Evolutionary conservation across 2,797 vertebrate species (phyloP), one percentile per base, ranked within the genome.

Genomic region (Tympanoctomys barrerae): DNA sequence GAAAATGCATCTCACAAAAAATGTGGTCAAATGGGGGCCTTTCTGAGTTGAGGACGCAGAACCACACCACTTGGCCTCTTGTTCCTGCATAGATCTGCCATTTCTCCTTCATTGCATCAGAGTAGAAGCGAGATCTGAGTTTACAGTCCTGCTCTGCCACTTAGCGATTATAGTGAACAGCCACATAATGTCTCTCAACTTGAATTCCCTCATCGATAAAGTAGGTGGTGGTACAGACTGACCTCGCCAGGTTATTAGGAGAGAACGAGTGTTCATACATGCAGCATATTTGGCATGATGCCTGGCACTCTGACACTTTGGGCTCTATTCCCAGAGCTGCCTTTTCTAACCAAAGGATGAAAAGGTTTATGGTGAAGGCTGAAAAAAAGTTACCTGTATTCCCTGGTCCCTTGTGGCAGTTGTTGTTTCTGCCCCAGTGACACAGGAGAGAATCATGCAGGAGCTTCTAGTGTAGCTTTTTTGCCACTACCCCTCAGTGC

Each of bases 1-100:
- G 83, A 88, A 96, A 96, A 59, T 33, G n/a, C 10, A 11, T 89
- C 61, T 85, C 59, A n/a, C 83, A 70, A 22, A 42, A 94, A 73
- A n/a, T 62, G 19, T 80, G 68, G 31, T 86, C n/a, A 6, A 49
- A 33, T 9, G 2, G 49, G 36, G 75, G 21, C 62, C 59, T 54
- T 78, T 26, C 16, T 24, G 46, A 86, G 22, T n/a, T 59, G 26
- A 3, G 4, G 78, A 26, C 91, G 66, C 39, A 87, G 77, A 62
- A 73, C 89, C 82, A 94, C 71, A 42, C 84, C 5, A 7, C 80
- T 75, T 81, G 61, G 24, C 46, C 33, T 52, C 84, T 36, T 10
- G 1, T 57, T 87, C 64, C 61, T 18, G 1, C 66, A 33, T 7
- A 31, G 57, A 28, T 90, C 70, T 89, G 52, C 61, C 26, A 0